Conservation (phyloP, 2,797 vertebrate genomes). For the Phoxinus dragarum region DNA sequence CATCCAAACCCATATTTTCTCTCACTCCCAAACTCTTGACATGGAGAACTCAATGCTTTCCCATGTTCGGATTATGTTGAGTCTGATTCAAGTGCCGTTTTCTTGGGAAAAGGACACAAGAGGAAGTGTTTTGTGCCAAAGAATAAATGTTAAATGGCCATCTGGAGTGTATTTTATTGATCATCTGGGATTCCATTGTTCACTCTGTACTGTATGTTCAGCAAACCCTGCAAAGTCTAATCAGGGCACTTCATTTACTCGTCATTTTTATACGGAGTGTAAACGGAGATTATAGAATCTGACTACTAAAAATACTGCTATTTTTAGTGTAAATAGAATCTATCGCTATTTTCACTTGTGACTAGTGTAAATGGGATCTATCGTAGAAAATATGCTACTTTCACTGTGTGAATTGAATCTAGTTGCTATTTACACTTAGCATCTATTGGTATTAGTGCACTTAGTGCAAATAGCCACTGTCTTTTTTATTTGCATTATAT, state of each 20-base stretch:
- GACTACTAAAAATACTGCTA: too few relatives aligned
- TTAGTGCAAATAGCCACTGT: too few relatives aligned
- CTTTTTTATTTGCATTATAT: not conserved
- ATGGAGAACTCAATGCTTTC: not conserved
- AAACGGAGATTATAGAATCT: too few relatives aligned
- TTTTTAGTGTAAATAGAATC: too few relatives aligned
- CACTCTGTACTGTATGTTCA: not conserved
- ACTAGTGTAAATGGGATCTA: too few relatives aligned
- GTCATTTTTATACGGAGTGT: not conserved
- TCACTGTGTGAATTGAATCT: too few relatives aligned
- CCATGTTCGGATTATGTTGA: not conserved
- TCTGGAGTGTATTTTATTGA: slow-evolving; percentile 58
- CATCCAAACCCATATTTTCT: slow-evolving; percentile 24
- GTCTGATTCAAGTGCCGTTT: not conserved
- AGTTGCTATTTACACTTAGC: too few relatives aligned
- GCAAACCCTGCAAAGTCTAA: not conserved
- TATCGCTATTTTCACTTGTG: too few relatives aligned
- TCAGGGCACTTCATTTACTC: not conserved
- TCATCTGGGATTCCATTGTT: slow-evolving; percentile 45
- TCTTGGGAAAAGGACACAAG: not conserved
- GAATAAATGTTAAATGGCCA: slow-evolving; percentile 29
- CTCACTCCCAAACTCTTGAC: slow-evolving; percentile 3
- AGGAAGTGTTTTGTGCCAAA: slow-evolving; percentile 40
- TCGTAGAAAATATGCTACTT: too few relatives aligned
- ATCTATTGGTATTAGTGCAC: too few relatives aligned